Base-by-base conservation (phyloP, 2,797 vertebrate genomes). In the Diplodus sargus region DNA sequence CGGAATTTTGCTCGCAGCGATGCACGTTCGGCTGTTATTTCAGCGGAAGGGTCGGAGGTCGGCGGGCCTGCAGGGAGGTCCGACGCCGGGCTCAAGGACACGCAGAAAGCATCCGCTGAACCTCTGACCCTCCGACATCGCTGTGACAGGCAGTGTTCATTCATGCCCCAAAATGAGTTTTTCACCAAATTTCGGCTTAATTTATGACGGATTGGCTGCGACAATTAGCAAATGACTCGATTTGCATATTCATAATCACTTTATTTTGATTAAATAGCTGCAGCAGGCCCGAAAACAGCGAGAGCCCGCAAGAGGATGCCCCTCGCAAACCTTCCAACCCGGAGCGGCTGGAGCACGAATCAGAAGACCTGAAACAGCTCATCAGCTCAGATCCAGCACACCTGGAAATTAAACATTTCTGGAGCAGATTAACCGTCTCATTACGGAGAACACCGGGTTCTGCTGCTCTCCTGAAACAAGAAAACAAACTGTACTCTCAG, bases 181-280 rank as follows among this genome's bases (percentile, higher is more conserved):
- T 23, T 3, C 56, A 67, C 20, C 4, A 4, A 74, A 70, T 60
- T 64, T 57, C 54, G 5, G 61, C 70, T 79, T 57, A 58, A 80
- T 76, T 80, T 42, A 3, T 43, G 45, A 73, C 39, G 75, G 77
- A 76, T 74, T 70, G 78, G 75, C 85, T 70, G 65, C 59, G 17
- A 76, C 89, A 85, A 90, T 89, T 86, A 88, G 81, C 66, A 84
- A 88, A 88, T 78, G 81, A 72, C 81, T 84, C 10, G 0, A 89
- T 91, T 85, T 90, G 82, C 87, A 88, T 90, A 82, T 88, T 87
- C 68, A 76, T 79, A 82, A 89, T 85, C 79, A 85, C 70, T 89
- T 85, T 86, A 83, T 88, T 87, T 83, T 88, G 84, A 89, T 86
- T 89, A 85, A 85, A 86, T 80, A 85, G 76, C 82, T 59, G 81